These are phyloP conservation scores for Anagyrus pseudococci DNA, from an alignment of 2,888 invertebrate genomes.

Conservation along the genomic window DNA sequence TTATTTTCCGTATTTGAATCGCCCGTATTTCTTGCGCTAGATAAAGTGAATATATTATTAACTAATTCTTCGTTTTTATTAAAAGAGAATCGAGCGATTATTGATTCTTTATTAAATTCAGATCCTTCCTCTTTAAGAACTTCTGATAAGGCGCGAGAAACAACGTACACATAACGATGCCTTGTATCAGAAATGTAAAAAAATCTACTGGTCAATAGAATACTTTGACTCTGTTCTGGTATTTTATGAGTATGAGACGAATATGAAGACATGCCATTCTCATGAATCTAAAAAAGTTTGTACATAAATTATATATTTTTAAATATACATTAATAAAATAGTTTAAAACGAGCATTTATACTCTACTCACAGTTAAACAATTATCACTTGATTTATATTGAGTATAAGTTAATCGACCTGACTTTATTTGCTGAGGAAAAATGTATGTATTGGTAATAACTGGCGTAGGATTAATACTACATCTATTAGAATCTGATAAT, in stretches of 20 bases:
- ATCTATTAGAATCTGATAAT: conserved; percentile 22
- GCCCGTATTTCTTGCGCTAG: conserved; percentile 52
- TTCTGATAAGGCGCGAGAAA: conserved; percentile 68
- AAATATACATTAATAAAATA: conserved; percentile 6
- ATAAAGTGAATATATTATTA: conserved; percentile 63
- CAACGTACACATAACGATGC: conserved; percentile 62
- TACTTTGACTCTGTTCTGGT: conserved; percentile 67
- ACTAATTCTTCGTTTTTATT: conserved; percentile 64
- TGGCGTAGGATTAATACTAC: conserved; percentile 44
- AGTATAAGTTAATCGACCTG: conserved; percentile 66
- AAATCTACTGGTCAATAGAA: conserved; percentile 73
- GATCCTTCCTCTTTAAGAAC: conserved; percentile 63
- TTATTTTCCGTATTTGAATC: conserved; percentile 16
- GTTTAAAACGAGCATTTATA: neutral
- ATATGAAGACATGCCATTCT: conserved; percentile 70
- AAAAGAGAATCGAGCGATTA: conserved; percentile 67
- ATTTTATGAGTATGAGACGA: conserved; percentile 76
- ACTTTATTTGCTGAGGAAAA: conserved; percentile 67
- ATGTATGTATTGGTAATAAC: conserved; percentile 64
- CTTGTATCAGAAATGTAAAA: conserved; percentile 69
- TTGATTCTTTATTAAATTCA: conserved; percentile 67
- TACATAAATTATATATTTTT: conserved; percentile 22
- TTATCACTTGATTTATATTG: conserved; percentile 67
- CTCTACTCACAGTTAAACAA: conserved; percentile 66
- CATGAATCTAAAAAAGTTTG: conserved; percentile 68